Evolutionary conservation across 2,113 vertebrate species (phyloP).

Genomic region (Hippolais icterina): DNA sequence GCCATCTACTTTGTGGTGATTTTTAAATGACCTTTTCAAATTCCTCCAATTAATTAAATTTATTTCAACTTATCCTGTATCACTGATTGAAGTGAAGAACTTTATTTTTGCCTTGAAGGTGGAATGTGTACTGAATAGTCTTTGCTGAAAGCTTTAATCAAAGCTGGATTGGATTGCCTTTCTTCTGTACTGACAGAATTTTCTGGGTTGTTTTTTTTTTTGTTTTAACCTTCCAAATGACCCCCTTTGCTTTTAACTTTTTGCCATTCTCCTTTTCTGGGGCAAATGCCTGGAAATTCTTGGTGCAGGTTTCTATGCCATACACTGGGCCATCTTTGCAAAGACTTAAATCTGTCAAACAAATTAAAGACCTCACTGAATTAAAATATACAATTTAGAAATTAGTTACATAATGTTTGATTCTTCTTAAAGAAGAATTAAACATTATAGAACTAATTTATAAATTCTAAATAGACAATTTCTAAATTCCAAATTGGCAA

Average conservation of each 20-base stretch:
- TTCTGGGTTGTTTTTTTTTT: background rate
- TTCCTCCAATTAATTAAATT: conserved; percentile 29
- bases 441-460: no score
- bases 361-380: background rate
- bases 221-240: background rate
- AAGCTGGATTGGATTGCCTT: background rate
- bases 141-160: conserved; percentile 36
- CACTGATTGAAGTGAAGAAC: conserved; percentile 14
- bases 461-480: no score
- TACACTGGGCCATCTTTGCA: background rate
- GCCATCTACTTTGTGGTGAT: background rate
- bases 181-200: background rate
- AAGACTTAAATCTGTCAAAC: background rate
- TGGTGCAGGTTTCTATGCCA: background rate
- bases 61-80: conserved; percentile 13
- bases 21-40: conserved; percentile 54
- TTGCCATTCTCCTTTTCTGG: background rate
- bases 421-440: background rate
- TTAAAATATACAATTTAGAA: background rate
- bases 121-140: background rate
- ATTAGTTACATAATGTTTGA: background rate
- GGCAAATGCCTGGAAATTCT: background rate
- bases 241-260: background rate
- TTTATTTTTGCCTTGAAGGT: conserved; percentile 41
- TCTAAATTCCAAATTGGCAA: background rate